Evolutionary conservation across 2,888 invertebrate genomes (phyloP).

Genomic region (Sicus ferrugineus): DNA sequence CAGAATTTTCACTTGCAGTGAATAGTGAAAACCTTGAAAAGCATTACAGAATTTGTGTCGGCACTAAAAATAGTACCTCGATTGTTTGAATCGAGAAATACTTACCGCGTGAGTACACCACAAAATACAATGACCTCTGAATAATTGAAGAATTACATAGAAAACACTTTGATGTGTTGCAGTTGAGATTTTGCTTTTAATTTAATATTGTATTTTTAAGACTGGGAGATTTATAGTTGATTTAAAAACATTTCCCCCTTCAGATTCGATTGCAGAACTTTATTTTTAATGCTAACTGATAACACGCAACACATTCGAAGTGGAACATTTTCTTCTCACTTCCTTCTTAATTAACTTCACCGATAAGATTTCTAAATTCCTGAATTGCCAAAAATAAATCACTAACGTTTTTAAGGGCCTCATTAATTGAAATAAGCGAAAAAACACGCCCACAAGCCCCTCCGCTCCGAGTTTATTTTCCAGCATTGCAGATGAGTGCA

Average conservation of each 20-base stretch:
- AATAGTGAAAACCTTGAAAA: neutral
- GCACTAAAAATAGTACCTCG: neutral
- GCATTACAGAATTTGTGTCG: neutral
- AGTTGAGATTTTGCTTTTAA: too few species aligned
- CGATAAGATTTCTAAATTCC: neutral
- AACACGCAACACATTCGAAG: neutral
- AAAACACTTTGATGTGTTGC: too few species aligned
- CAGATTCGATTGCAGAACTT: neutral
- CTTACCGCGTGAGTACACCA: too few species aligned
- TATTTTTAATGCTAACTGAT: neutral
- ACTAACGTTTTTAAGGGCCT: neutral
- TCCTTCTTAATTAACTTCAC: neutral
- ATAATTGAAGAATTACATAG: too few species aligned
- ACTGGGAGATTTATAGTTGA: too few species aligned
- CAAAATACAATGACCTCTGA: too few species aligned
- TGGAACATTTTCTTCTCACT: neutral
- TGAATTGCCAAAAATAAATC: neutral
- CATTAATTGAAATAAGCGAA: neutral
- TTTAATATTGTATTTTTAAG: too few species aligned
- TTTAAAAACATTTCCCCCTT: too few species aligned
- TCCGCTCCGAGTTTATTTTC: neutral
- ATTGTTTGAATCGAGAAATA: neutral
- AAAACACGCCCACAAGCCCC: neutral
- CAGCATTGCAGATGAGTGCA: neutral
- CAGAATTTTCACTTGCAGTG: too few species aligned